These are phyloP conservation scores for Lasioglossum figueresi DNA, from an alignment of 2,888 invertebrate species.

Conservation along the genomic window DNA sequence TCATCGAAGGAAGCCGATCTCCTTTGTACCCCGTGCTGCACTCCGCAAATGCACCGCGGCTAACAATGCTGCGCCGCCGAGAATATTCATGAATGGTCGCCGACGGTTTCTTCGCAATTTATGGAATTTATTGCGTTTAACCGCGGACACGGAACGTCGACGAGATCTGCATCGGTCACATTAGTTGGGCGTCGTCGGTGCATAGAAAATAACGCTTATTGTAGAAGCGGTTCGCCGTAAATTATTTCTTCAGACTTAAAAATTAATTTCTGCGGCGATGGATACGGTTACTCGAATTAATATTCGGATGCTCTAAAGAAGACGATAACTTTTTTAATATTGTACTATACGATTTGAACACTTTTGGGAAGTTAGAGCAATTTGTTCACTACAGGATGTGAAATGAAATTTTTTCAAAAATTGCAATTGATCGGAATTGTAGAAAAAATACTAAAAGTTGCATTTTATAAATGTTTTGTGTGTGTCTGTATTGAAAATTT, in stretches of 20 bases:
- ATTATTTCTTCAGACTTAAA: neutral
- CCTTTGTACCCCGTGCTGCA: neutral
- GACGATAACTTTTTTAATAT: too few species aligned
- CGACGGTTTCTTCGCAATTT: neutral
- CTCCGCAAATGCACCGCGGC: neutral
- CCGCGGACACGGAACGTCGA: neutral
- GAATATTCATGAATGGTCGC: neutral
- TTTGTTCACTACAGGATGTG: too few species aligned
- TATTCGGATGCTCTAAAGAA: too few species aligned
- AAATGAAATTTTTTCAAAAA: too few species aligned
- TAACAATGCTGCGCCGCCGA: neutral
- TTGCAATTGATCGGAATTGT: too few species aligned
- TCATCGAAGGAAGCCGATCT: slow-evolving; percentile 16
- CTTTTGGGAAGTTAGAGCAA: too few species aligned
- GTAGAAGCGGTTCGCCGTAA: neutral
- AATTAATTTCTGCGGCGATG: neutral
- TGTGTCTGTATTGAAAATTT: too few species aligned
- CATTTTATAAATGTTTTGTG: too few species aligned
- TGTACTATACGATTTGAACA: too few species aligned
- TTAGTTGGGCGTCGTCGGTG: neutral
- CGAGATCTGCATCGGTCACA: neutral
- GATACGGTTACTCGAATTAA: too few species aligned
- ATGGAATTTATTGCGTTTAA: slow-evolving; percentile 2
- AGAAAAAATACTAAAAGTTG: too few species aligned
- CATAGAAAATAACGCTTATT: neutral